Conservation (phyloP, 1,140 invertebrate species). For the Lutraria rhynchaena region DNA sequence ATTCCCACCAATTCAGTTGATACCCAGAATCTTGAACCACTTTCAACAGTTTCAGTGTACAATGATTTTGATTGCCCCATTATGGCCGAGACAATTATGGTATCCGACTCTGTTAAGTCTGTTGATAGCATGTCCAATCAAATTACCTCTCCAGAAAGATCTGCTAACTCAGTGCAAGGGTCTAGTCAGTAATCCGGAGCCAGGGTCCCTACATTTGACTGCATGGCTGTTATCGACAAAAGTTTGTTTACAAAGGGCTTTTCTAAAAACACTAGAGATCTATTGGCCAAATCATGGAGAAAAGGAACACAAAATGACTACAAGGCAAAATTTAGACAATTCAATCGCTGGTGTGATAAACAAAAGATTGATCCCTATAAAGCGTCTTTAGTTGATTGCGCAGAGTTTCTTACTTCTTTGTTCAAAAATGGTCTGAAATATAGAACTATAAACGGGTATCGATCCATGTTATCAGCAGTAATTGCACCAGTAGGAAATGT, state of each 20-base stretch:
- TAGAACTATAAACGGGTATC: slow-evolving; percentile 30
- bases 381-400: slow-evolving; percentile 5
- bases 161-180: slow-evolving; percentile 29
- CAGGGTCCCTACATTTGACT: slow-evolving; percentile 12
- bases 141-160: slow-evolving; percentile 1
- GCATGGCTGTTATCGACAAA: slow-evolving; percentile 52
- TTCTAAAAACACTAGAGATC: slow-evolving; percentile 36
- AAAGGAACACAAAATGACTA: slow-evolving; percentile 38
- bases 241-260: slow-evolving; percentile 20
- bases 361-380: slow-evolving; percentile 32
- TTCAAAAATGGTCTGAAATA: slow-evolving; percentile 34
- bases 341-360: slow-evolving; percentile 47
- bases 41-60: slow-evolving; percentile 25
- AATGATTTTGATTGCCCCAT: slow-evolving; percentile 44
- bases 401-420: slow-evolving; percentile 26
- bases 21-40: slow-evolving; percentile 32
- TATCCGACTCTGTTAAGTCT: slow-evolving; percentile 6
- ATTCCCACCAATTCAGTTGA: slow-evolving; percentile 20
- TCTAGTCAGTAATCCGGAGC: slow-evolving; percentile 7
- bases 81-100: slow-evolving; percentile 44
- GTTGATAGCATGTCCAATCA: slow-evolving; percentile 25
- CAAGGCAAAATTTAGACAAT: slow-evolving; percentile 43
- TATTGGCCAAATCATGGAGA: background rate
- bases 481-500: slow-evolving; percentile 8
- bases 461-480: slow-evolving; percentile 51